A percentile compares a stretch with the other conserved stretches of the same genome.
These are phyloP conservation scores for Meloidogyne floridensis DNA, from an alignment of 1,140 invertebrate genomes.

Conservation along the genomic window DNA sequence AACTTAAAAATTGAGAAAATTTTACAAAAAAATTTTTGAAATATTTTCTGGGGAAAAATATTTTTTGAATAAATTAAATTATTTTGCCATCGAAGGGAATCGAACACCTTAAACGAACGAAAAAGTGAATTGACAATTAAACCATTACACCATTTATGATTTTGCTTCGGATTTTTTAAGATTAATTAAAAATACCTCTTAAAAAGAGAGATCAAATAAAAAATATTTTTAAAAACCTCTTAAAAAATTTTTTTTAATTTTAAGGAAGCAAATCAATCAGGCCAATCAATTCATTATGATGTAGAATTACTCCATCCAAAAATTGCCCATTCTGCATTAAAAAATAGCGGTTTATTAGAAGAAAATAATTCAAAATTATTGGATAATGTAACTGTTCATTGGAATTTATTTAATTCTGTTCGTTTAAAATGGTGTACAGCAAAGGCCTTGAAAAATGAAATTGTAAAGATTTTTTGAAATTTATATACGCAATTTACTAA, in stretches of 20 bases:
- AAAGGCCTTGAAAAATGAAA: slow-evolving; percentile 46
- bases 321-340: slow-evolving; percentile 37
- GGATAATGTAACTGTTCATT: slow-evolving; percentile 15
- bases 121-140: too few species aligned
- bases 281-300: slow-evolving; percentile 56
- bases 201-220: too few species aligned
- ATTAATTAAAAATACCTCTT: too few species aligned
- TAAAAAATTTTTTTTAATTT: too few species aligned
- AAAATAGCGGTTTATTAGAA: slow-evolving; percentile 30
- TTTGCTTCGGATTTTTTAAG: too few species aligned
- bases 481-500: not conserved
- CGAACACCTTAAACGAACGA: too few species aligned
- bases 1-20: not conserved
- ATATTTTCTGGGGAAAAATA: not conserved
- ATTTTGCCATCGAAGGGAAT: too few species aligned
- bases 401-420: slow-evolving; percentile 34
- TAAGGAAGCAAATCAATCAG: slow-evolving; percentile 48
- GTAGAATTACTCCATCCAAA: slow-evolving; percentile 50
- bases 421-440: slow-evolving; percentile 48
- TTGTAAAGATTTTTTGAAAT: slow-evolving; percentile 20
- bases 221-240: too few species aligned
- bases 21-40: too few species aligned
- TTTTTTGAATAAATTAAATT: too few species aligned
- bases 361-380: slow-evolving; percentile 28
- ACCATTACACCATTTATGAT: too few species aligned